Evolutionary conservation across 2,113 vertebrate genomes (phyloP), one percentile per base, ranked within the genome.

Genomic region (Dinomys branickii): DNA sequence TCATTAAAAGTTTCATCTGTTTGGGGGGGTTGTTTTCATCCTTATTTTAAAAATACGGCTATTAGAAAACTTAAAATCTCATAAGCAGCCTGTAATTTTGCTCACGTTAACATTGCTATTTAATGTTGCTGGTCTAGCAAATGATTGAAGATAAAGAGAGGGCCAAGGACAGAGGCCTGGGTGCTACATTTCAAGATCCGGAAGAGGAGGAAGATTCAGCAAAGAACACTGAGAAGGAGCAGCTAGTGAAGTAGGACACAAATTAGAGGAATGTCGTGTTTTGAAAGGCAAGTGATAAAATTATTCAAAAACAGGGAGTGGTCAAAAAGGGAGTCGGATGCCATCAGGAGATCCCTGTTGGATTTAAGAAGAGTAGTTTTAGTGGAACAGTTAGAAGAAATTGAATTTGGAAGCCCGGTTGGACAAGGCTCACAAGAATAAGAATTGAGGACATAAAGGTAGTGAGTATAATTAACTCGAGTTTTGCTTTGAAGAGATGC

Each of bases 151-250:
- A 77, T 84, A 80, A 86, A 94, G n/a, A 71, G 47, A 77, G 56
- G 35, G 67, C 93, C 95, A 96, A 97, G 90, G 96, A 87, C 92
- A 97, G 65, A 59, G 38, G 11, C 24, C 30, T 20, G 1, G 7
- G 54, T 41, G 67, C 61, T 90, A 95, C 58, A 73, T 97, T 97
- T 93, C 94, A 86, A 69, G 94, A 86, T 73, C 41, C 56, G 20
- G 35, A 26, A 56, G n/a, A 84, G 30, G 24, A 56, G 59, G 85
- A 85, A 50, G 41, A 44, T 30, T 20, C 28, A 38, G 41, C 44
- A 90, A 94, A 85, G 71, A 35, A 78, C 0, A 52, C 24, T 52
- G 83, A 91, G 54, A 94, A 94, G 30, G 30, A 82, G 22, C 61
- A 96, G 80, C 87, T 91, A 96, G 84, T 96, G 63, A 94, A 26